Conservation (phyloP, 92 coral and sea anemone species). For the Heteractis magnifica region DNA sequence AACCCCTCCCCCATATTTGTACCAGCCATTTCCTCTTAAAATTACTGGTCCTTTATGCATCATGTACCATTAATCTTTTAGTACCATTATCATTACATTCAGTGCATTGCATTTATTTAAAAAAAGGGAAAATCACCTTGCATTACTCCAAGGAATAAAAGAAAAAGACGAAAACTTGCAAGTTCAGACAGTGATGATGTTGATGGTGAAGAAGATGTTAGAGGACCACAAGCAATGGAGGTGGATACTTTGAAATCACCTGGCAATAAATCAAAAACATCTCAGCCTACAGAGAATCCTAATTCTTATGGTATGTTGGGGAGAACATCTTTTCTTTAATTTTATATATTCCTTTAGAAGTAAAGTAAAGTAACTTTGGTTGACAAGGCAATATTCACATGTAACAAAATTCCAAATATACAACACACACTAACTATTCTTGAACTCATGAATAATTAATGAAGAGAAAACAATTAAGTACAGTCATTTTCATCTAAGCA, state of each 20-base stretch:
- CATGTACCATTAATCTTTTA: no score
- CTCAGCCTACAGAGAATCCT: not conserved
- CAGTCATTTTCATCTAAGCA: no score
- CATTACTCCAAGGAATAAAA: slow-evolving; percentile 39
- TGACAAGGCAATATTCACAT: no score
- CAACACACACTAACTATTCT: no score
- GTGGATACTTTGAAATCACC: not conserved
- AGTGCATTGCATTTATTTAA: not conserved
- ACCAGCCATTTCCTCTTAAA: no score
- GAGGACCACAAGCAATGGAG: not conserved
- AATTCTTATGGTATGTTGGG: not conserved
- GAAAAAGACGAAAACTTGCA: slow-evolving; percentile 49
- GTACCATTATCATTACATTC: not conserved
- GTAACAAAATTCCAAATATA: no score
- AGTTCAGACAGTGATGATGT: slow-evolving; percentile 32
- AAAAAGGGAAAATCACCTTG: slow-evolving; percentile 25
- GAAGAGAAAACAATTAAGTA: no score
- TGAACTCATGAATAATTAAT: no score
- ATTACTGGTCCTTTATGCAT: no score
- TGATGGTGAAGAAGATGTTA: not conserved
- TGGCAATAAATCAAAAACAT: not conserved
- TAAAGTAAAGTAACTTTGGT: no score
- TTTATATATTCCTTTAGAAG: no score
- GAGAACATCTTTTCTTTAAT: not conserved
- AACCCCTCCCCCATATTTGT: no score